A percentile compares a stretch with the other conserved stretches of the same genome.
These are phyloP conservation scores for Anser cygnoides DNA, from an alignment of 2,113 vertebrate genomes.

Conservation along the genomic window DNA sequence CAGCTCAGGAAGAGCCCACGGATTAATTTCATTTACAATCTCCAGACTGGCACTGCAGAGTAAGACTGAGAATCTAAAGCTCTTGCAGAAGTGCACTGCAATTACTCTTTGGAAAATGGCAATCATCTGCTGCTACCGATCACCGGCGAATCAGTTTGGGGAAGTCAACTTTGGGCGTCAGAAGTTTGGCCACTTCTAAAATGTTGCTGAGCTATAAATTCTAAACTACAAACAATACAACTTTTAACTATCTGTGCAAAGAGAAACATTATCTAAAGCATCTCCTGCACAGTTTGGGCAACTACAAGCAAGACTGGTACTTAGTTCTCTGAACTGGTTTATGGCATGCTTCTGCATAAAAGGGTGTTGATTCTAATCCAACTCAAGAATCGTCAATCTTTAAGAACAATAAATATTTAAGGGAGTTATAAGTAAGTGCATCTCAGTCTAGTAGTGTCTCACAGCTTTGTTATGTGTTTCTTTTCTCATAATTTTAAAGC, in stretches of 20 bases:
- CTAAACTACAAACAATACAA: neutral
- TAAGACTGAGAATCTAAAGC: neutral
- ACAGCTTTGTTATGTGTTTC: neutral
- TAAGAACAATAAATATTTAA: neutral
- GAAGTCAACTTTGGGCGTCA: neutral
- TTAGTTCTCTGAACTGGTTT: neutral
- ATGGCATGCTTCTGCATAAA: neutral
- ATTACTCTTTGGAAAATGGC: neutral
- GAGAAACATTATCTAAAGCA: neutral
- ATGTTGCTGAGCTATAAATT: neutral
- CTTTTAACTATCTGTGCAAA: neutral
- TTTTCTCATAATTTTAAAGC: neutral
- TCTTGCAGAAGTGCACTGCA: accelerated
- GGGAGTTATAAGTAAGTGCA: neutral
- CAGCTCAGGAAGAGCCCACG: neutral
- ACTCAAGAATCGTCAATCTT: neutral
- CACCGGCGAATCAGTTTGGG: neutral
- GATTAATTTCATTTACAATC: neutral
- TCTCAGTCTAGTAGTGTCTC: too few species aligned
- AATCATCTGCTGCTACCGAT: neutral
- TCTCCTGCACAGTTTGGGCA: neutral
- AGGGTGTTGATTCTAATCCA: neutral
- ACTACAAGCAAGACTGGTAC: neutral
- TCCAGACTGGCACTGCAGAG: neutral
- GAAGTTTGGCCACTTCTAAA: neutral